phyloP scores from a whole-genome alignment of 2,888 invertebrate species.

The Ophion obscuratus region DNA sequence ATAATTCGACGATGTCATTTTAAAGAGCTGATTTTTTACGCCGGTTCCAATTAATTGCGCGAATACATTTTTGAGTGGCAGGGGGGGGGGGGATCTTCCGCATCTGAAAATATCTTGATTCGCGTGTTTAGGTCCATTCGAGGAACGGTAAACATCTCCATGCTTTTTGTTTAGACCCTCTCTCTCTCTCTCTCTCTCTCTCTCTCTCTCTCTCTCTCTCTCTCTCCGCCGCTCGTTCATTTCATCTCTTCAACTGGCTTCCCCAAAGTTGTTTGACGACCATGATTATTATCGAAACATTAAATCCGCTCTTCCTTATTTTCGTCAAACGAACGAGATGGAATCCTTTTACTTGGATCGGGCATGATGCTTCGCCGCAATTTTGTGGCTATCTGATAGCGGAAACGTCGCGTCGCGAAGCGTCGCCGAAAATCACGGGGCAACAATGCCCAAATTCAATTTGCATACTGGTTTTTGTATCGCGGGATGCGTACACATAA shows the following conservation, averaged over 20 bases:
- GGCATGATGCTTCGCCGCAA: too few species aligned
- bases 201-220: too few species aligned
- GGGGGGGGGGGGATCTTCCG: not conserved
- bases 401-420: not conserved
- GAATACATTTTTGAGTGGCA: too few species aligned
- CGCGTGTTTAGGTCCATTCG: not conserved
- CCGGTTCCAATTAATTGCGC: too few species aligned
- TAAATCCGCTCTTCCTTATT: not conserved
- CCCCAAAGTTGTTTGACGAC: not conserved
- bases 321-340: too few species aligned
- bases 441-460: conserved; percentile 1
- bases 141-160: conserved; percentile 13
- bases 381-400: not conserved
- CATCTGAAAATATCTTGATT: not conserved
- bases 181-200: too few species aligned
- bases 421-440: not conserved
- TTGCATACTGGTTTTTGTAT: conserved; percentile 14
- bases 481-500: not conserved
- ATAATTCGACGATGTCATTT: too few species aligned
- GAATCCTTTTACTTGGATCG: too few species aligned
- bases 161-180: not conserved
- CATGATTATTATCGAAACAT: not conserved
- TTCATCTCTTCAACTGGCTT: conserved; percentile 8
- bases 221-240: not conserved
- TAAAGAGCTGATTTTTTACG: too few species aligned